A percentile compares a stretch with the other conserved stretches of the same genome.
These are phyloP conservation scores for Anagrus nilaparvatae DNA, from an alignment of 1,140 invertebrate species.

Conservation along the genomic window DNA sequence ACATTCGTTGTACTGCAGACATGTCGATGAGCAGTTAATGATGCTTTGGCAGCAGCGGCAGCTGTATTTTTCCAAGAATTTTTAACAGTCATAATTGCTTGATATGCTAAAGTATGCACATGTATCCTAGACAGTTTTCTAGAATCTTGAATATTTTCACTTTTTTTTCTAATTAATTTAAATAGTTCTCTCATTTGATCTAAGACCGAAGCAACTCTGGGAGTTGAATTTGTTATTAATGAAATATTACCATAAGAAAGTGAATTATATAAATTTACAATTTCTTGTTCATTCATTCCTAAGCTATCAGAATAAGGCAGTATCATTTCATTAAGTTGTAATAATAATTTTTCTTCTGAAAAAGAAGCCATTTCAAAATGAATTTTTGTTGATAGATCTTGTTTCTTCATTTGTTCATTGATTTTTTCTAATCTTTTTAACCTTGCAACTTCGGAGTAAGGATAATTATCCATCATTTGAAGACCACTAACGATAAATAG, in stretches of 20 bases:
- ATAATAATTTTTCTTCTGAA: slow-evolving; percentile 58
- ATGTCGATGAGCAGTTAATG: slow-evolving; percentile 73
- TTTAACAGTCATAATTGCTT: slow-evolving; percentile 67
- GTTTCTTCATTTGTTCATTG: slow-evolving; percentile 53
- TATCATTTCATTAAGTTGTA: slow-evolving; percentile 56
- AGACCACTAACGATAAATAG: slow-evolving; percentile 74
- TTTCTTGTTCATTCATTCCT: slow-evolving; percentile 85
- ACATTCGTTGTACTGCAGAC: slow-evolving; percentile 67
- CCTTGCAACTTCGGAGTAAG: slow-evolving; percentile 53
- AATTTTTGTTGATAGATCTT: slow-evolving; percentile 51
- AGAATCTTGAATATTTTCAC: slow-evolving; percentile 35
- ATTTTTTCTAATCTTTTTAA: slow-evolving; percentile 55
- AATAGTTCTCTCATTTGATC: slow-evolving; percentile 78
- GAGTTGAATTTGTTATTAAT: slow-evolving; percentile 66
- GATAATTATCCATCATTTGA: slow-evolving; percentile 88
- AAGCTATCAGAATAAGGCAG: slow-evolving; percentile 74
- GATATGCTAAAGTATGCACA: slow-evolving; percentile 79
- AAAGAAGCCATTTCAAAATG: slow-evolving; percentile 88
- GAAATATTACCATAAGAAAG: slow-evolving; percentile 62
- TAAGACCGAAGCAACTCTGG: slow-evolving; percentile 66
- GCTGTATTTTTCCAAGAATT: slow-evolving; percentile 67
- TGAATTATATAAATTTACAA: slow-evolving; percentile 65
- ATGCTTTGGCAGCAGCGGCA: slow-evolving; percentile 74
- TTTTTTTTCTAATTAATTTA: slow-evolving; percentile 42
- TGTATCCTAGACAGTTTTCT: slow-evolving; percentile 67